Evolutionary conservation across 2,113 vertebrate species (phyloP).

Genomic region (Candoia aspera): DNA sequence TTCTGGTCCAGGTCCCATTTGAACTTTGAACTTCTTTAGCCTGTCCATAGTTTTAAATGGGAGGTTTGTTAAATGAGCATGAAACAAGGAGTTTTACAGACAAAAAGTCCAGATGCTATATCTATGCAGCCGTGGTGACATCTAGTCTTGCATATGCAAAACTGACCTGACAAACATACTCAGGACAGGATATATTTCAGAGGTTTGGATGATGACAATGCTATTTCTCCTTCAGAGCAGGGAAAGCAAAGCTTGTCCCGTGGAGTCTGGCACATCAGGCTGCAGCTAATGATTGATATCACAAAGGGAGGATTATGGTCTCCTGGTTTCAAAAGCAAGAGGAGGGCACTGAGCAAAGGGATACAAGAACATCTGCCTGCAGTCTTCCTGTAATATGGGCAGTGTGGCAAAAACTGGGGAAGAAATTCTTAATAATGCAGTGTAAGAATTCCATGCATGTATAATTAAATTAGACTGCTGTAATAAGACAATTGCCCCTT

Average conservation of each 20-base stretch:
- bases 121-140: constrained; percentile 20
- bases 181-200: constrained; percentile 33
- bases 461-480: constrained; percentile 6
- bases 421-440: constrained; percentile 30
- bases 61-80: constrained; percentile 9
- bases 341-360: not conserved
- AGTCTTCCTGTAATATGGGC: constrained; percentile 26
- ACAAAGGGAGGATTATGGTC: constrained; percentile 47
- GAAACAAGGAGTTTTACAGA: not conserved
- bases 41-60: not conserved
- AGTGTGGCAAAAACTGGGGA: constrained; percentile 6
- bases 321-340: constrained; percentile 13
- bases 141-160: constrained; percentile 35
- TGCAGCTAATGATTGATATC: constrained; percentile 27
- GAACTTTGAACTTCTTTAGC: constrained; percentile 10
- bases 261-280: constrained; percentile 34
- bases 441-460: not conserved
- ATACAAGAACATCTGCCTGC: constrained; percentile 16
- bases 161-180: not conserved
- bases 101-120: not conserved
- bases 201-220: not conserved
- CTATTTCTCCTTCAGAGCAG: constrained; percentile 38
- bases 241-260: constrained; percentile 31
- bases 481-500: constrained; percentile 35
- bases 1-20: not conserved